Conservation (phyloP, 2,888 invertebrate genomes). For the Drosophila limbata region DNA sequence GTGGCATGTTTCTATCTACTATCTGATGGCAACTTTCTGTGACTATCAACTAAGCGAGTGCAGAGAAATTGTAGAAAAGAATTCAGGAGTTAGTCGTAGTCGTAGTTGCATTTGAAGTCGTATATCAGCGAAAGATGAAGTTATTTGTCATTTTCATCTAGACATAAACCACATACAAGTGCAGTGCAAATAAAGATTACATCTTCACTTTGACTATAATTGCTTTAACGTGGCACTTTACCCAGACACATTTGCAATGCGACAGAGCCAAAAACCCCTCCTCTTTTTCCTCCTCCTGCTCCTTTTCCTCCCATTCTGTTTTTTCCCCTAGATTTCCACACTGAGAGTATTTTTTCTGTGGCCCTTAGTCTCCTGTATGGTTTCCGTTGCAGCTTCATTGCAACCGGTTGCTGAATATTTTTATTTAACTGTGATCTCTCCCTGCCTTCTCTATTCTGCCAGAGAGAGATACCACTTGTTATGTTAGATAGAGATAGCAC, state of each 20-base stretch:
- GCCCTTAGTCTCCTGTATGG: conserved; percentile 40
- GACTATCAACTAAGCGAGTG: background rate
- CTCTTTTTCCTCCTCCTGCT: too few relatives aligned
- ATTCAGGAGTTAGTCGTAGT: background rate
- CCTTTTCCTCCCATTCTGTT: background rate
- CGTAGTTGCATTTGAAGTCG: conserved; percentile 1
- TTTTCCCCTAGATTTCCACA: background rate
- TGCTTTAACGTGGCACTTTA: conserved; percentile 69
- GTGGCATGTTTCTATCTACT: background rate
- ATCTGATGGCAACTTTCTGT: background rate
- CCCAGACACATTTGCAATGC: conserved; percentile 57
- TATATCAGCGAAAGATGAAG: conserved; percentile 44
- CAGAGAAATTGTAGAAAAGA: background rate
- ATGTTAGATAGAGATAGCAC: conserved; percentile 12
- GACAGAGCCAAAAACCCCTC: conserved; percentile 16
- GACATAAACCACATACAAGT: conserved; percentile 35
- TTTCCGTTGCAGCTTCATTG: conserved; percentile 67
- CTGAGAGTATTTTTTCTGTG: conserved; percentile 4
- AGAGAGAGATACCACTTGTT: conserved; percentile 1
- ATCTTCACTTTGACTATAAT: conserved; percentile 73
- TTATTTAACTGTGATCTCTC: conserved; percentile 34
- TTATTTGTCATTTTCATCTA: conserved; percentile 67
- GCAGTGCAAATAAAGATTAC: conserved; percentile 59
- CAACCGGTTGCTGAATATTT: conserved; percentile 57
- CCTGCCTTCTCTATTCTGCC: background rate